Evolutionary conservation across 2,113 vertebrate species (phyloP).

Genomic region (Azemiops feae): DNA sequence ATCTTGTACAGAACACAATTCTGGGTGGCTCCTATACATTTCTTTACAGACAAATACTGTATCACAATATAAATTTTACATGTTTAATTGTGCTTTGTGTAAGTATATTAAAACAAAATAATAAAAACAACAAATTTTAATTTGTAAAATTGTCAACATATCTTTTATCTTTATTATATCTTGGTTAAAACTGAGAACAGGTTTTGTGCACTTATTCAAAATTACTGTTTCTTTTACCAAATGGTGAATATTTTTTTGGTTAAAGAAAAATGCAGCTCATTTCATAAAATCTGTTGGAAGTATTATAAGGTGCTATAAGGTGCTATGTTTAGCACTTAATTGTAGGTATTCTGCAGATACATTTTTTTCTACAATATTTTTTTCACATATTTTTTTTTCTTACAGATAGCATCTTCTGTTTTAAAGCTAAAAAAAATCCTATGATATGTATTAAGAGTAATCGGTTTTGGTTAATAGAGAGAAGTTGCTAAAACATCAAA

Average conservation of each 20-base stretch:
- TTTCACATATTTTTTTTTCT: not conserved
- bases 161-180: not conserved
- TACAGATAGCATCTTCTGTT: not conserved
- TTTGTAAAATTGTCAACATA: not conserved
- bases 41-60: not conserved
- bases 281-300: not conserved
- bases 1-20: not conserved
- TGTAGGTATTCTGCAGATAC: not conserved
- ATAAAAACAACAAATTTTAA: not conserved
- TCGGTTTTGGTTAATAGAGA: not conserved
- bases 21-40: not conserved
- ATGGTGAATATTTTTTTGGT: not conserved
- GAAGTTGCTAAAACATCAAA: not conserved
- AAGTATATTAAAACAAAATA: not conserved
- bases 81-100: not conserved
- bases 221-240: constrained; percentile 1
- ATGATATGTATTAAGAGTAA: not conserved
- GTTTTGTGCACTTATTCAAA: not conserved
- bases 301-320: not conserved
- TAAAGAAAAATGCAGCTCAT: not conserved
- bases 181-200: not conserved
- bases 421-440: not conserved
- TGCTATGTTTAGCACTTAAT: constrained; percentile 15
- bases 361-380: not conserved
- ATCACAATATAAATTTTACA: not conserved